A percentile compares a stretch with the other conserved stretches of the same genome.
phyloP scores from a whole-genome alignment of 2,888 invertebrate genomes.

The Drosophila anceps region DNA sequence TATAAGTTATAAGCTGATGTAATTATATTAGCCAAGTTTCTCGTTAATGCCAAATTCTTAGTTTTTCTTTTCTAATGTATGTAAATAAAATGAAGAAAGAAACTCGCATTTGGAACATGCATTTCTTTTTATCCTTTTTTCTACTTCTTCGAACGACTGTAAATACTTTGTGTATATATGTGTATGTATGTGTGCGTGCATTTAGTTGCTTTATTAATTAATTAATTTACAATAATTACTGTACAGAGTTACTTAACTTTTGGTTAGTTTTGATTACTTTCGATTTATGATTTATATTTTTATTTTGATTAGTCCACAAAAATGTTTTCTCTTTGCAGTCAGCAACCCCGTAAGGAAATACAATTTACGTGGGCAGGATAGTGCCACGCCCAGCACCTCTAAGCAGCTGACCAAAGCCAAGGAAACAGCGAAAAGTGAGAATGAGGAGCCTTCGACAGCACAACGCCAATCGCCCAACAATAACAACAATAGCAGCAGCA shows the following conservation, averaged over 20 bases:
- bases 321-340: constrained; percentile 62
- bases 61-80: constrained; percentile 26
- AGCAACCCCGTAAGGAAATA: constrained; percentile 41
- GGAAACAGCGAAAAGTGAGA: constrained; percentile 52
- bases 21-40: constrained; percentile 60
- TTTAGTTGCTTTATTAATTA: constrained; percentile 13
- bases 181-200: constrained; percentile 5
- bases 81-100: constrained; percentile 41
- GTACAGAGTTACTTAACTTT: constrained; percentile 22
- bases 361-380: constrained; percentile 58
- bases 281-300: constrained; percentile 54
- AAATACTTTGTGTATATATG: constrained; percentile 20
- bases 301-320: constrained; percentile 63
- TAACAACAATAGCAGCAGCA: constrained; percentile 15
- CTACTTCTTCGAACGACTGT: constrained; percentile 14
- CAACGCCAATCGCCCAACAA: constrained; percentile 20
- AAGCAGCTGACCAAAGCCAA: constrained; percentile 34
- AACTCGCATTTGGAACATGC: constrained; percentile 39
- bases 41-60: constrained; percentile 67
- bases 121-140: constrained; percentile 24
- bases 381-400: constrained; percentile 41
- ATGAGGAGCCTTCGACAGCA: constrained; percentile 55
- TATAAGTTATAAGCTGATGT: constrained; percentile 36
- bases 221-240: constrained; percentile 13
- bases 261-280: constrained; percentile 24